These are phyloP conservation scores for Rhamphomyia laevipes DNA, from an alignment of 2,888 invertebrate genomes.

Conservation along the genomic window DNA sequence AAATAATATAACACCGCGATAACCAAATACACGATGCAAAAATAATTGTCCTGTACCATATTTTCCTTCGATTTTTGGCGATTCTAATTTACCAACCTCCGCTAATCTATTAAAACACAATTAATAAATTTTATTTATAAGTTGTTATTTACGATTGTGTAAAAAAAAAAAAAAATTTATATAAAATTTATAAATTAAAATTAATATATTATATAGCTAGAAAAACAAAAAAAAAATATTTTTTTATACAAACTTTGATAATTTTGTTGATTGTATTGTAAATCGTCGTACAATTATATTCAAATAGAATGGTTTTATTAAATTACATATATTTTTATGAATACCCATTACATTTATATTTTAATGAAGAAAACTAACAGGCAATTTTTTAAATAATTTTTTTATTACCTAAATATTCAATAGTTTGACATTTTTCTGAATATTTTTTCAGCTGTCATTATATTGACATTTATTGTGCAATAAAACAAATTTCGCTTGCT, in stretches of 20 bases:
- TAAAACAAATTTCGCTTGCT: too few species aligned
- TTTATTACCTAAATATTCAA: too few species aligned
- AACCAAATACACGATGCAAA: constrained; percentile 92
- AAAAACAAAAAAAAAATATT: not conserved
- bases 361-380: too few species aligned
- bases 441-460: too few species aligned
- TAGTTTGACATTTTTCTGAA: too few species aligned
- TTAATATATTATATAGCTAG: not conserved
- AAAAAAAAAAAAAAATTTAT: not conserved
- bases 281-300: not conserved
- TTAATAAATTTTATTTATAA: too few species aligned
- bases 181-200: not conserved
- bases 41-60: constrained; percentile 95
- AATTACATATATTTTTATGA: not conserved
- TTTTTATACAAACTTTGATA: not conserved
- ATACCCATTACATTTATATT: too few species aligned
- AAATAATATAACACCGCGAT: constrained; percentile 91
- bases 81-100: constrained; percentile 85
- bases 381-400: too few species aligned
- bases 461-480: too few species aligned
- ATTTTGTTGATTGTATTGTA: not conserved
- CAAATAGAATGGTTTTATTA: not conserved
- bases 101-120: constrained; percentile 60
- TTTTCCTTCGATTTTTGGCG: constrained; percentile 72
- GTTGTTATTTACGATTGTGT: too few species aligned